phyloP scores from a whole-genome alignment of 2,888 invertebrate genomes.

The Ceraclea dissimilis region DNA sequence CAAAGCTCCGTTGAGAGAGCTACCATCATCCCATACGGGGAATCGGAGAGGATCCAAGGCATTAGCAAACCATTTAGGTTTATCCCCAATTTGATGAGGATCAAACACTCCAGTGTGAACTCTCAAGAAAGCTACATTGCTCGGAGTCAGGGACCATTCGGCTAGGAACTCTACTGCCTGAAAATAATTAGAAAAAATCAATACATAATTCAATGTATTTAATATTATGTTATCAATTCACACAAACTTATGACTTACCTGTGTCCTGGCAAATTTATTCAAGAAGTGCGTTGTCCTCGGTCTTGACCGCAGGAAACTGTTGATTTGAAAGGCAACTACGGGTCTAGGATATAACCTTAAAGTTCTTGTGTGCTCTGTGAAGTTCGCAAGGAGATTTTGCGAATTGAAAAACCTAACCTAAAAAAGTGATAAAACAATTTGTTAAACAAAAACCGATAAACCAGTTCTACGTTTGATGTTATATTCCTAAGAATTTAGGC shows the following conservation, averaged over 20 bases:
- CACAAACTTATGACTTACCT: slow-evolving; percentile 45
- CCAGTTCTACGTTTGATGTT: too few species aligned
- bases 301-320: slow-evolving; percentile 90
- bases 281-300: slow-evolving; percentile 84
- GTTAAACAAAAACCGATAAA: too few species aligned
- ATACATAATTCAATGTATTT: too few species aligned
- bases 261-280: slow-evolving; percentile 87
- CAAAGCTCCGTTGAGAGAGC: slow-evolving; percentile 70
- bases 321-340: slow-evolving; percentile 97
- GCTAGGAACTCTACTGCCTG: slow-evolving; percentile 97
- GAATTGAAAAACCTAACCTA: slow-evolving; percentile 96
- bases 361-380: slow-evolving; percentile 96
- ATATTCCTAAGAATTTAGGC: too few species aligned
- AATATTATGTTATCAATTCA: neutral
- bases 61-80: slow-evolving; percentile 93
- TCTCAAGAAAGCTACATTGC: slow-evolving; percentile 94
- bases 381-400: slow-evolving; percentile 92
- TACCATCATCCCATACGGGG: slow-evolving; percentile 86
- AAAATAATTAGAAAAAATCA: slow-evolving; percentile 5
- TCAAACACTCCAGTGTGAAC: slow-evolving; percentile 96
- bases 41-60: slow-evolving; percentile 83
- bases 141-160: slow-evolving; percentile 96
- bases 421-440: slow-evolving; percentile 25
- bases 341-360: slow-evolving; percentile 93
- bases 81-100: slow-evolving; percentile 94